Base-by-base conservation (phyloP, 2,797 vertebrate genomes). In the Bradypodion ventrale region DNA sequence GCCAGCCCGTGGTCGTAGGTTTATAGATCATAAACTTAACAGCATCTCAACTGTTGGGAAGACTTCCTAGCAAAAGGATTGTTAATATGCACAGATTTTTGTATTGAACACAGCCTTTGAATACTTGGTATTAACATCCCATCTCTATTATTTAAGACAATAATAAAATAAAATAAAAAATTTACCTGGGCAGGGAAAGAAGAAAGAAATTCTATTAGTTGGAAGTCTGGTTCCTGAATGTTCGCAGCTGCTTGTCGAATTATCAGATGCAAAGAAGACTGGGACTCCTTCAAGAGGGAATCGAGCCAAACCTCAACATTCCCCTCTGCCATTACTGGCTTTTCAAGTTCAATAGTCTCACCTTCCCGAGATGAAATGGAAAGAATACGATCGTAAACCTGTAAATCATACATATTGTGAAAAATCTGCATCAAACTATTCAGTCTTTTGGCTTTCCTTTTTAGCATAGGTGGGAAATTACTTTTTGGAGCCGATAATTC, bases 251-350 rank as follows among this genome's bases (percentile, higher is more conserved):
- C 98, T 89, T 98, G 97, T 80, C 95, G 95, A 94, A 99, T 99
- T 89, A 99, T 94, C 77, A 95, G 91, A 90, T 99, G 98, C 88
- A 99, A 93, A 37, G 98, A 99, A 72, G 96, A 92, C 91, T 98
- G 98, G 56, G 98, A 98, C 92, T 98, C 98, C 86, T 96, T 97
- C 85, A 99, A 92, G 49, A 99, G 96, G 62, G 97, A 97, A 80
- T 97, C 97, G 56, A 99, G 97, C 98, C 98, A 99, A 84, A 98
- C 95, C 94, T 99, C 98, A 60, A 99, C 98, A 1, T 97, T 98
- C 25, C 98, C 98, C 92, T 99, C 98, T 15, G 98, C 98, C 89
- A 95, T 96, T 70, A 99, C 95, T 5, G 98, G 95, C 56, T 95
- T 97, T 46, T 96, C 96, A 82, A 99, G 87, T 80, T 97, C 96